A percentile compares a stretch with the other conserved stretches of the same genome.
These are phyloP conservation scores for Anagyrus pseudococci DNA, from an alignment of 2,888 invertebrate genomes.

Conservation along the genomic window DNA sequence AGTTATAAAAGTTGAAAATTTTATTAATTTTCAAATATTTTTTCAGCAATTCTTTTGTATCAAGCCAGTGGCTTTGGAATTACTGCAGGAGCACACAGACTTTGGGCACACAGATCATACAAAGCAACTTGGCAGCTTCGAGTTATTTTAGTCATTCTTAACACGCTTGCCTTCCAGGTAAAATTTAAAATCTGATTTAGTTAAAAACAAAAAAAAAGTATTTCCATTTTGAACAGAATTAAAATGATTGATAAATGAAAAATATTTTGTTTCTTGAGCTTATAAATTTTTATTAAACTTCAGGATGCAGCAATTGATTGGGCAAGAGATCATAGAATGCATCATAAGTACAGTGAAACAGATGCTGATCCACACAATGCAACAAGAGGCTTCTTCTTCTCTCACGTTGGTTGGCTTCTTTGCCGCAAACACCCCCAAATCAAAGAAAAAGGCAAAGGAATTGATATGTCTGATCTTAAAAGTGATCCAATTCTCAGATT, in stretches of 20 bases:
- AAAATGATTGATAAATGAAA: neutral
- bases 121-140: constrained; percentile 92
- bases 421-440: constrained; percentile 88
- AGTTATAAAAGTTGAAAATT: neutral
- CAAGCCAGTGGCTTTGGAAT: constrained; percentile 86
- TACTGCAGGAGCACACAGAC: constrained; percentile 94
- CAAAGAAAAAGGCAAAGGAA: constrained; percentile 77
- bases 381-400: constrained; percentile 91
- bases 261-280: neutral
- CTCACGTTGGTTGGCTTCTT: constrained; percentile 88
- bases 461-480: constrained; percentile 86
- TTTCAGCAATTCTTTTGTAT: constrained; percentile 76
- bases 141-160: constrained; percentile 79
- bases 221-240: neutral
- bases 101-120: constrained; percentile 96
- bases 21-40: neutral
- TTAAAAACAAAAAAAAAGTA: constrained; percentile 65
- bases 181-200: constrained; percentile 72
- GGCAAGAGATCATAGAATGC: constrained; percentile 80
- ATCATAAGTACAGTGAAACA: constrained; percentile 93
- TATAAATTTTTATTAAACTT: constrained; percentile 52
- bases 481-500: constrained; percentile 72
- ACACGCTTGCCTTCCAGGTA: constrained; percentile 92
- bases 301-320: constrained; percentile 63
- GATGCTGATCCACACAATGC: constrained; percentile 95